Evolutionary conservation across 2,113 vertebrate genomes (phyloP).

Genomic region (Silurus asotus): DNA sequence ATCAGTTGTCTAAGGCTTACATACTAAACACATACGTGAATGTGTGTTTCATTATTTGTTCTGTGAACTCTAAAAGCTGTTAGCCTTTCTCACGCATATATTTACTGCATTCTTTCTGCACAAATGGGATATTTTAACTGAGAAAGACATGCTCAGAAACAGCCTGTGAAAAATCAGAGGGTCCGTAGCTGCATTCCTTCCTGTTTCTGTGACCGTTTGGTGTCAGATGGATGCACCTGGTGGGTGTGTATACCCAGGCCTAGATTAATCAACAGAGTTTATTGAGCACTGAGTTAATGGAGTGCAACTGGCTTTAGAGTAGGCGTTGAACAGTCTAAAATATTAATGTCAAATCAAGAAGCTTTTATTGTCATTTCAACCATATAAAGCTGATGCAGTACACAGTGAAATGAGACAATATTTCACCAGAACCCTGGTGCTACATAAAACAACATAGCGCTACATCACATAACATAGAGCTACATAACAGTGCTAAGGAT

Average conservation of each 20-base stretch:
- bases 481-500: too few relatives aligned
- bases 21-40: neutral
- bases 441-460: too few relatives aligned
- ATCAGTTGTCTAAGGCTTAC: conserved; percentile 13
- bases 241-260: neutral
- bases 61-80: neutral
- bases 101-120: neutral
- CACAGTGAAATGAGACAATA: too few relatives aligned
- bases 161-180: neutral
- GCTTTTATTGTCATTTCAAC: too few relatives aligned
- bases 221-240: neutral
- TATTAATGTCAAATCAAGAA: neutral
- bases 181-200: neutral
- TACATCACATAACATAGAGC: too few relatives aligned
- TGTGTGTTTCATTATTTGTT: neutral
- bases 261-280: neutral
- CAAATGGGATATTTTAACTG: neutral
- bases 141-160: neutral
- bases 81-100: neutral
- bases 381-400: too few relatives aligned
- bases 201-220: neutral
- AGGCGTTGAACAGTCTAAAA: neutral
- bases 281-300: neutral
- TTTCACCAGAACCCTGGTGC: too few relatives aligned
- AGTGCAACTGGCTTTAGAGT: neutral